Evolutionary conservation across 2,888 invertebrate genomes (phyloP).

Genomic region (Frankliniella intonsa): DNA sequence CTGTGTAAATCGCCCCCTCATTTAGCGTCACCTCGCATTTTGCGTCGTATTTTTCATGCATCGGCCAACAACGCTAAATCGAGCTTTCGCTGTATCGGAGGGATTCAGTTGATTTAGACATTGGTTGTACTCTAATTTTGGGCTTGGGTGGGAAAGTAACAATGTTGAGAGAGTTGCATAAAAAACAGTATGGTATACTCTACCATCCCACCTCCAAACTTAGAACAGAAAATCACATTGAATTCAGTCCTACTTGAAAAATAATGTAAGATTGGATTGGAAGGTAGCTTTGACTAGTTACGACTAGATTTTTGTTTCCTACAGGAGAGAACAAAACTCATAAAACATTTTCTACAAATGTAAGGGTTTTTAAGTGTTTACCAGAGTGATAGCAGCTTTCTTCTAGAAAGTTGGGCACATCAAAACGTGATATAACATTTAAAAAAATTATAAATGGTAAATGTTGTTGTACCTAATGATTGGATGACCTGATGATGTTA

Average conservation of each 20-base stretch:
- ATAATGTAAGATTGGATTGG: not conserved
- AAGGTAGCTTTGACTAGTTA: not conserved
- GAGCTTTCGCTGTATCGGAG: no score
- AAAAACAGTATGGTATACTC: no score
- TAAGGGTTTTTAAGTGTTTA: not conserved
- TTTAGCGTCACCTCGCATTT: no score
- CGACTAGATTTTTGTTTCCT: not conserved
- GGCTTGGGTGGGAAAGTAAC: no score
- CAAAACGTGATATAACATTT: conserved; percentile 99
- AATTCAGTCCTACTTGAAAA: conserved; percentile 11
- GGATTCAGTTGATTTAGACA: no score
- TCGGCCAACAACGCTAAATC: no score
- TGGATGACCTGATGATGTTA: conserved; percentile 96
- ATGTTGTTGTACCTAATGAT: conserved; percentile 98
- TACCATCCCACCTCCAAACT: no score
- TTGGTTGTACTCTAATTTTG: no score
- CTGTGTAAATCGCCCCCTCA: no score
- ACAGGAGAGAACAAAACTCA: no score
- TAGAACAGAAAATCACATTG: not conserved
- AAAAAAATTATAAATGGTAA: conserved; percentile 98
- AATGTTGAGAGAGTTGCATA: no score
- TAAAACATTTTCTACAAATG: not conserved
- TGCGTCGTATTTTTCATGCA: no score
- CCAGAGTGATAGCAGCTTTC: conserved; percentile 93
- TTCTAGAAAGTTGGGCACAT: conserved; percentile 95